Base-by-base conservation (phyloP, 2,888 invertebrate species). In the Pseudococcus viburni region DNA sequence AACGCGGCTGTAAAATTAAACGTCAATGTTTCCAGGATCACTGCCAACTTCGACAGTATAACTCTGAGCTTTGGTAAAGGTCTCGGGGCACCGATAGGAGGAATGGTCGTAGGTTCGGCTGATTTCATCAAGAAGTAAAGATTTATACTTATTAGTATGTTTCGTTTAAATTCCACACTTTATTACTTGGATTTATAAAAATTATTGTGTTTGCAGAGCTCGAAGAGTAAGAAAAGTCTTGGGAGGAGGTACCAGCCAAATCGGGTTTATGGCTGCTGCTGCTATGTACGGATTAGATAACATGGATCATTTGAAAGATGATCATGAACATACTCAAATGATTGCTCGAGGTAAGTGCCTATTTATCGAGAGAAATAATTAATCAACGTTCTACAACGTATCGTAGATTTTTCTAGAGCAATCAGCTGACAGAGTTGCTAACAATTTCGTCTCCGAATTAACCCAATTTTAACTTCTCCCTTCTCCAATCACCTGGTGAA, bases 191-290 rank as follows among this genome's bases (percentile, higher is more conserved):
- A 51, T 51, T 51, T 51, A 15, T 12, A 12, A 55, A 5, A 55
- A n/a, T 55, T 8, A n/a, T 55, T n/a, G n/a, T 55, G n/a, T 4
- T 55, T 55, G 1, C 90, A 97, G 97, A 91, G 97, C 97, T 0
- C 94, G 94, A 12, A 94, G 97, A 88, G 90, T 94, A 68, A 94
- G 98, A 88, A 98, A 99, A 93, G 96, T 95, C 84, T 92, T 99
- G 77, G 99, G 99, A 33, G 99, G 99, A 48, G 98, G 96, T 0
- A 96, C 98, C 97, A 93, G 99, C 88, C 99, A 99, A 92, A 94
- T 94, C 68, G 99, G 99, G 7, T 93, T 98, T 84, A 91, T 99
- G 86, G 98, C 98, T 0, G 98, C 98, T 0, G 96, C 98, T 0
- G 98, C 97, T 0, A 91, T 97, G 5, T 95, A 96, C 42, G 96